These are phyloP conservation scores for Acrobasis repandana DNA, from an alignment of 2,888 invertebrate species.

Conservation along the genomic window DNA sequence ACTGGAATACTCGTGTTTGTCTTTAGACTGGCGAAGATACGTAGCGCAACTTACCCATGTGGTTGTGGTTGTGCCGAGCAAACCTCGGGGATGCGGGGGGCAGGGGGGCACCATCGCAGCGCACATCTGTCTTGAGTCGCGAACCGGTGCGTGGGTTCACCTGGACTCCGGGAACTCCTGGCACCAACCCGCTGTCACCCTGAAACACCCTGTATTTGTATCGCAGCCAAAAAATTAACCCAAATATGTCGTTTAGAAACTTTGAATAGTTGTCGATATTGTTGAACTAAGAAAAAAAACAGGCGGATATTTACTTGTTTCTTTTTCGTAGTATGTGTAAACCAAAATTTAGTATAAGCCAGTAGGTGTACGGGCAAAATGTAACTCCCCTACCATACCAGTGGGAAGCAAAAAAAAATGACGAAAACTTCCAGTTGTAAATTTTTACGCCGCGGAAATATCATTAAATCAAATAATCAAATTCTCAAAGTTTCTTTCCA, in stretches of 20 bases:
- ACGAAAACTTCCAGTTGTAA: background rate
- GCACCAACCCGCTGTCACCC: slow-evolving; percentile 58
- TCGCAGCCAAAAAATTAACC: no score
- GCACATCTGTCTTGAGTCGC: slow-evolving; percentile 82
- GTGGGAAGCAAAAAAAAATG: background rate
- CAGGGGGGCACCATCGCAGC: slow-evolving; percentile 65
- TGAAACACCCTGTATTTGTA: slow-evolving; percentile 30
- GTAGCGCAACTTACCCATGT: slow-evolving; percentile 65
- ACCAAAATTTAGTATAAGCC: no score
- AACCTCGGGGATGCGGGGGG: slow-evolving; percentile 85
- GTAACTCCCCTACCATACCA: no score
- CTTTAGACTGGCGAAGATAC: background rate
- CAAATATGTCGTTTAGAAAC: no score
- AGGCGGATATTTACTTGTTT: no score
- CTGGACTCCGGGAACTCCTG: slow-evolving; percentile 65
- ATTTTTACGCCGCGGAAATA: background rate
- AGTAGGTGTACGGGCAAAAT: no score
- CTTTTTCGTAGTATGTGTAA: no score
- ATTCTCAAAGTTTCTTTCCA: slow-evolving; percentile 23
- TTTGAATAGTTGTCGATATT: background rate
- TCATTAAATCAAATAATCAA: slow-evolving; percentile 18
- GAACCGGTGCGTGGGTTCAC: slow-evolving; percentile 86
- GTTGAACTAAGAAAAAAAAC: no score
- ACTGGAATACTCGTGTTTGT: background rate
- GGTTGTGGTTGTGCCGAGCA: slow-evolving; percentile 89